These are phyloP conservation scores for Dreissena polymorpha DNA, from an alignment of 1,140 invertebrate genomes.

Conservation along the genomic window DNA sequence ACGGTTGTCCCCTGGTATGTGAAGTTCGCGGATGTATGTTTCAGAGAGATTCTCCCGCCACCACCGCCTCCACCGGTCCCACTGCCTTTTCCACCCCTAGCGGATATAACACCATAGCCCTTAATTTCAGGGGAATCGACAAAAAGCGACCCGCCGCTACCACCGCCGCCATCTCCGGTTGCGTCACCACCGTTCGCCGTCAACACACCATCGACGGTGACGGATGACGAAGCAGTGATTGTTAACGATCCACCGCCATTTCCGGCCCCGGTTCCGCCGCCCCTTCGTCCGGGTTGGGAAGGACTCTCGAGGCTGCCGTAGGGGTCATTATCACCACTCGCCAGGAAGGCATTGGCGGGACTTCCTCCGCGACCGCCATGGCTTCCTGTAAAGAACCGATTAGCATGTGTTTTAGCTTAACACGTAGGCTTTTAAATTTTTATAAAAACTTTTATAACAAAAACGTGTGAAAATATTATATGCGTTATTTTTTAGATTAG, in stretches of 20 bases:
- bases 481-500: neutral
- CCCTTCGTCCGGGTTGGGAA: neutral
- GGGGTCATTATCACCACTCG: neutral
- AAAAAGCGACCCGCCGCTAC: constrained; percentile 34
- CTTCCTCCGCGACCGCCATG: constrained; percentile 45
- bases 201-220: constrained; percentile 32
- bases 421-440: neutral
- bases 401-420: constrained; percentile 1
- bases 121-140: neutral
- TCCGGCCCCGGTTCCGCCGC: constrained; percentile 21
- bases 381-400: constrained; percentile 26
- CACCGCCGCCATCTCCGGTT: constrained; percentile 1
- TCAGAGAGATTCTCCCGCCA: constrained; percentile 25
- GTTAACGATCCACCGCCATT: constrained; percentile 28
- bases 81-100: constrained; percentile 14
- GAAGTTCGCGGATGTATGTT: neutral
- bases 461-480: neutral
- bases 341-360: constrained; percentile 26
- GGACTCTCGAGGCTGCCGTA: constrained; percentile 25
- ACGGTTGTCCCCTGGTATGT: neutral
- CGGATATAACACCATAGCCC: constrained; percentile 26
- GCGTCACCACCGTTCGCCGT: constrained; percentile 28
- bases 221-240: neutral
- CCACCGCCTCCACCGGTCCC: constrained; percentile 25
- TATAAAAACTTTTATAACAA: neutral